phyloP scores from a whole-genome alignment of 1,140 invertebrate genomes.

The Adelges cooleyi region DNA sequence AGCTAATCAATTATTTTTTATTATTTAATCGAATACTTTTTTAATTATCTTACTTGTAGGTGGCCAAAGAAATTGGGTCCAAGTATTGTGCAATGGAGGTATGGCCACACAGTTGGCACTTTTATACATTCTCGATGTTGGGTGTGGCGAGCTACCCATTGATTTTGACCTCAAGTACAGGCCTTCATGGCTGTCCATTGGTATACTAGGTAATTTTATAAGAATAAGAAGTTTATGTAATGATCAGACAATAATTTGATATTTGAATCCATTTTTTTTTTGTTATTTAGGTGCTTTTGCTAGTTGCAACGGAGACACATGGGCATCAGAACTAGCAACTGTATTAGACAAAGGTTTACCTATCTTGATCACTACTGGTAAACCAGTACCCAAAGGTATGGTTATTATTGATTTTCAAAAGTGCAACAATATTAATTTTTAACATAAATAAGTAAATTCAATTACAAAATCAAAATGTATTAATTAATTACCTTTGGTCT shows the following conservation, averaged over 20 bases:
- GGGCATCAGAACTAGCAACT: slow-evolving; percentile 79
- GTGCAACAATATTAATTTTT: too few species aligned
- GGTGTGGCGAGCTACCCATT: slow-evolving; percentile 62
- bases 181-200: slow-evolving; percentile 68
- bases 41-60: slow-evolving; percentile 40
- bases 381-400: slow-evolving; percentile 60
- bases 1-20: background rate
- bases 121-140: slow-evolving; percentile 69
- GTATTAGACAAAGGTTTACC: slow-evolving; percentile 58
- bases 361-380: slow-evolving; percentile 60
- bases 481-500: too few species aligned
- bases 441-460: too few species aligned
- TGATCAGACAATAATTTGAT: too few species aligned
- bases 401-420: too few species aligned
- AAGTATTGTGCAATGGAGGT: slow-evolving; percentile 81
- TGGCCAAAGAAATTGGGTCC: slow-evolving; percentile 80
- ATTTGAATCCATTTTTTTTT: background rate
- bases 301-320: slow-evolving; percentile 80
- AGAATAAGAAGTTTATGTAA: background rate
- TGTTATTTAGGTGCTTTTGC: slow-evolving; percentile 52
- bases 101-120: slow-evolving; percentile 67
- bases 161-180: slow-evolving; percentile 66
- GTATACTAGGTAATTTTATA: slow-evolving; percentile 51
- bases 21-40: background rate
- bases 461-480: too few species aligned